A percentile compares a stretch with the other conserved stretches of the same genome.
Evolutionary conservation across 2,797 vertebrate species (phyloP).

Genomic region (Threskiornis aethiopicus): DNA sequence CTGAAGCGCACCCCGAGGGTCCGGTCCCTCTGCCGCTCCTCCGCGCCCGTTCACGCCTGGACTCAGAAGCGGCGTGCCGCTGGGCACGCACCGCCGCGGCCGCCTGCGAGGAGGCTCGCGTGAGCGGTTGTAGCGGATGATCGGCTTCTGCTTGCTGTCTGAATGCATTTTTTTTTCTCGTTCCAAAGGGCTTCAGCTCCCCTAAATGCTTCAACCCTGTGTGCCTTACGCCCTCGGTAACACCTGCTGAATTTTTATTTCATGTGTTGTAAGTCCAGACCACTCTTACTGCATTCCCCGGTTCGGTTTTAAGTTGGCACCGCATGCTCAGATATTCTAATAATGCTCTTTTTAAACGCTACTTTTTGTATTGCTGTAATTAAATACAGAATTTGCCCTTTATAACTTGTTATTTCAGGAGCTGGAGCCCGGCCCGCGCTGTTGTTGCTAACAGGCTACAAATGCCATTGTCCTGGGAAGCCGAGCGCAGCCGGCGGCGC

Average conservation of each 20-base stretch:
- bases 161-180: rapidly evolving
- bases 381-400: conserved; percentile 49
- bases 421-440: not conserved
- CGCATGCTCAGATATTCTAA: rapidly evolving
- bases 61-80: rapidly evolving
- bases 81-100: rapidly evolving
- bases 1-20: rapidly evolving
- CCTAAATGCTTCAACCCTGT: rapidly evolving
- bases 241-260: not conserved
- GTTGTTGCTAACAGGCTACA: not conserved
- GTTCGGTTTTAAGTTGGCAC: rapidly evolving
- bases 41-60: not conserved
- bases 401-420: not conserved
- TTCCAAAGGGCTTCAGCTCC: not conserved
- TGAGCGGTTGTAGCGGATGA: rapidly evolving
- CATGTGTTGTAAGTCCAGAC: rapidly evolving
- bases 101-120: rapidly evolving
- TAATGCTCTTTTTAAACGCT: not conserved
- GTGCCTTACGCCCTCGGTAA: rapidly evolving
- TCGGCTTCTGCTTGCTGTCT: not conserved
- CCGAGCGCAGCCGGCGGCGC: not conserved
- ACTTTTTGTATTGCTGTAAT: not conserved
- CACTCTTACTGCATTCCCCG: rapidly evolving
- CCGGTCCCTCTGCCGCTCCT: not conserved
- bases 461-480: conserved; percentile 41